Percentiles rank a stretch among this genome's conserved stretches.
Evolutionary conservation across 1,140 invertebrate species (phyloP).

Genomic region (Centruroides sculpturatus): DNA sequence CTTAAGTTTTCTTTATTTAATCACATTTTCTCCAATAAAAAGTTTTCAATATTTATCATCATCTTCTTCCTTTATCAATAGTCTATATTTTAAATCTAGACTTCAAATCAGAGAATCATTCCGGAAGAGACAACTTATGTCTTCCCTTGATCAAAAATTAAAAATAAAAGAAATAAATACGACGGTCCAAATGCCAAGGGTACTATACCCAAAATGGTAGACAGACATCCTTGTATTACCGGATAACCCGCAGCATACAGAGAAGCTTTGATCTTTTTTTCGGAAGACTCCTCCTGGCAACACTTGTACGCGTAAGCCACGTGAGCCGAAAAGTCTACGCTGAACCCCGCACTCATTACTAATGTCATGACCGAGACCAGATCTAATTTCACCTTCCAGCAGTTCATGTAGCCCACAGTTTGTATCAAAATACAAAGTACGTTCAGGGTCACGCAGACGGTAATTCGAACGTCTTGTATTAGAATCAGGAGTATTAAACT

Average conservation of each 20-base stretch:
- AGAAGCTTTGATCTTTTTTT: constrained; percentile 68
- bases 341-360: constrained; percentile 97
- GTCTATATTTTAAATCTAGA: too few relatives aligned
- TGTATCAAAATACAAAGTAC: constrained; percentile 88
- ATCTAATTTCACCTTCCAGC: constrained; percentile 87
- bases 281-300: constrained; percentile 32
- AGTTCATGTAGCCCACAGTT: constrained; percentile 89
- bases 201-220: constrained; percentile 76
- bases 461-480: constrained; percentile 83
- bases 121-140: too few relatives aligned
- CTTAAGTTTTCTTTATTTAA: too few relatives aligned
- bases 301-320: constrained; percentile 93
- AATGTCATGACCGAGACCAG: constrained; percentile 97
- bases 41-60: too few relatives aligned
- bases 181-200: constrained; percentile 75
- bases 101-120: too few relatives aligned
- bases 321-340: constrained; percentile 91
- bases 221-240: constrained; percentile 85
- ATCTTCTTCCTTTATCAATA: too few relatives aligned
- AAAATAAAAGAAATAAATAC: constrained; percentile 92
- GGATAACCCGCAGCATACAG: constrained; percentile 78
- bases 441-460: constrained; percentile 83
- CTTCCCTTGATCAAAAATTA: constrained; percentile 25
- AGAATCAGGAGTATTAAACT: constrained; percentile 88
- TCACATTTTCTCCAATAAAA: too few relatives aligned